Conservation (phyloP, 2,888 invertebrate genomes). For the Uloborus plumipes region DNA sequence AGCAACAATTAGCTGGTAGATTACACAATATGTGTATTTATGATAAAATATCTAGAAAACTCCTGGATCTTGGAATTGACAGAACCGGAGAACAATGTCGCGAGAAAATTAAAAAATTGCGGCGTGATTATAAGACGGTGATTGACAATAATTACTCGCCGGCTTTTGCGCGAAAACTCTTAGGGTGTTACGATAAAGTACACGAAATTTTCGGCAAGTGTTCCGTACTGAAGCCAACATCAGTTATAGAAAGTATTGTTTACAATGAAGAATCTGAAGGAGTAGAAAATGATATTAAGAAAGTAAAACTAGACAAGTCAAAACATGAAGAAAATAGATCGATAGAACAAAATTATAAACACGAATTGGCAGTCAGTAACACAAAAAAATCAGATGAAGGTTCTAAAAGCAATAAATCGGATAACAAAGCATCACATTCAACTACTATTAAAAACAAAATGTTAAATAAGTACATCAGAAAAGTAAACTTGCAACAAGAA, state of each 20-base stretch:
- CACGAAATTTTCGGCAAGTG: conserved; percentile 52
- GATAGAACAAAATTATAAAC: background rate
- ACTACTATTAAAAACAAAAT: background rate
- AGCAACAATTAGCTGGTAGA: conserved; percentile 51
- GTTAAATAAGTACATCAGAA: background rate
- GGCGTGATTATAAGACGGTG: conserved; percentile 51
- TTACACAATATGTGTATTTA: conserved; percentile 61
- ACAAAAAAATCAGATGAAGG: background rate
- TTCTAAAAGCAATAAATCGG: background rate
- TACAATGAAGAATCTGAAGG: conserved; percentile 16
- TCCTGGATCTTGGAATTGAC: conserved; percentile 31
- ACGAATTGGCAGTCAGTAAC: background rate
- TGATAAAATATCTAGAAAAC: conserved; percentile 52
- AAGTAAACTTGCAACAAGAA: background rate
- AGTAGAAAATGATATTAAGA: background rate
- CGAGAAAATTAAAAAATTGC: conserved; percentile 60
- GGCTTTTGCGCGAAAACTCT: conserved; percentile 43
- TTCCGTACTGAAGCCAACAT: conserved; percentile 10
- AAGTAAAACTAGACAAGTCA: background rate
- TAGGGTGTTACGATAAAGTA: conserved; percentile 53
- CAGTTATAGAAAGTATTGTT: conserved; percentile 35
- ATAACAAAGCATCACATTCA: background rate
- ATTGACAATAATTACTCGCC: conserved; percentile 56
- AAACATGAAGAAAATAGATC: background rate
- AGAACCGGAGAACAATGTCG: conserved; percentile 57